A percentile compares a stretch with the other conserved stretches of the same genome.
These are phyloP conservation scores for Liodrosophila aerea DNA, from an alignment of 2,888 invertebrate genomes.

Conservation along the genomic window DNA sequence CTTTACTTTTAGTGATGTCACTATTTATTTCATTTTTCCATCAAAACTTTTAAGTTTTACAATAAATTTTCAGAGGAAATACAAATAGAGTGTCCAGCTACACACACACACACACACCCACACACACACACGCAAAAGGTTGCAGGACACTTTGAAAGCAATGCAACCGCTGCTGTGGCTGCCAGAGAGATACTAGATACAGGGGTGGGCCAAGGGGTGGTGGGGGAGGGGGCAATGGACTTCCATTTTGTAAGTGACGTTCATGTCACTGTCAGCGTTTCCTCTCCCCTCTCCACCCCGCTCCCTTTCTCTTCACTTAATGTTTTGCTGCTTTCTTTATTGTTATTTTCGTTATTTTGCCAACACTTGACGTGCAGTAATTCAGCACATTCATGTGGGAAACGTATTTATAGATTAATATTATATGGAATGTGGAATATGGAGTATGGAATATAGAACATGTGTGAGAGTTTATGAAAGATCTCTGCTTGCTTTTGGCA, in stretches of 20 bases:
- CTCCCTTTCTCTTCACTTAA: background rate
- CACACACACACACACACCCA: conserved; percentile 34
- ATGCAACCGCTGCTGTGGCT: conserved; percentile 29
- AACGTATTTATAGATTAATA: conserved; percentile 18
- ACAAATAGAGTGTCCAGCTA: conserved; percentile 78
- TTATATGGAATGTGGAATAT: conserved; percentile 8
- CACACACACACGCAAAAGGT: conserved; percentile 37
- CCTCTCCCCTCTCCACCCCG: conserved; percentile 30
- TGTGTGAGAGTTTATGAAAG: background rate
- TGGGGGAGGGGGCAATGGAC: conserved; percentile 28
- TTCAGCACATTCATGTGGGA: conserved; percentile 8
- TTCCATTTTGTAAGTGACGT: conserved; percentile 75
- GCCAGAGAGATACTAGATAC: background rate
- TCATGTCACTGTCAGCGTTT: conserved; percentile 71
- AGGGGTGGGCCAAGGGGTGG: background rate
- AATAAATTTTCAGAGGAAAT: conserved; percentile 78
- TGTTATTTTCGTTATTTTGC: conserved; percentile 15
- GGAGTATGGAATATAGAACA: background rate
- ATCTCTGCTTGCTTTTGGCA: no score
- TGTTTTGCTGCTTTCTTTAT: conserved; percentile 10
- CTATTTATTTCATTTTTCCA: conserved; percentile 81
- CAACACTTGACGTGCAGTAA: conserved; percentile 33
- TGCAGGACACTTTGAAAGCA: conserved; percentile 44
- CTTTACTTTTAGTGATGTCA: conserved; percentile 82
- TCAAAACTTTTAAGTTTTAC: conserved; percentile 81